A percentile compares a stretch with the other conserved stretches of the same genome.
These are phyloP conservation scores for Scylla paramamosain DNA, from an alignment of 1,140 invertebrate genomes.

Conservation along the genomic window DNA sequence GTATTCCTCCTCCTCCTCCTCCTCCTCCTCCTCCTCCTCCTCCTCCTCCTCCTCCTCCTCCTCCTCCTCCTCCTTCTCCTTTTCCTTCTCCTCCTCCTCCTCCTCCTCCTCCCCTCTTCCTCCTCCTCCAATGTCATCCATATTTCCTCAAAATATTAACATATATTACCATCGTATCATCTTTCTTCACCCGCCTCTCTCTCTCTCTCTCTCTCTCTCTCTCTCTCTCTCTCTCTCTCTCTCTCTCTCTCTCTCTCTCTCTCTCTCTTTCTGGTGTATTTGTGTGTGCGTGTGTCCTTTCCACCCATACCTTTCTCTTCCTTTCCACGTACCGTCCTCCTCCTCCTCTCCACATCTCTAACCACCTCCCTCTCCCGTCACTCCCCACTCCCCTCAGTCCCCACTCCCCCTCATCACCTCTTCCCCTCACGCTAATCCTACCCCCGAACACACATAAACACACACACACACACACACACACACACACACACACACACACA, in stretches of 20 bases:
- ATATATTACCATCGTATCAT: slow-evolving; percentile 24
- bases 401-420: neutral
- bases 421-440: neutral
- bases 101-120: neutral
- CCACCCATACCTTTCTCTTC: neutral
- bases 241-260: neutral
- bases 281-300: neutral
- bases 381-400: neutral
- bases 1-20: neutral
- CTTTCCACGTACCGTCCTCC: neutral
- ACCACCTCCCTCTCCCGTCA: neutral
- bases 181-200: neutral
- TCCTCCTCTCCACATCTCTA: neutral
- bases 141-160: slow-evolving; percentile 24
- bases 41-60: neutral
- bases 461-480: slow-evolving; percentile 2
- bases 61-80: neutral
- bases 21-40: neutral
- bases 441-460: neutral
- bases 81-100: neutral
- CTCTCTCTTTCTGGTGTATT: too few species aligned
- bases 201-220: slow-evolving; percentile 20
- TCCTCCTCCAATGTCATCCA: neutral
- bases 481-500: slow-evolving; percentile 20
- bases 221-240: slow-evolving; percentile 20